Base-by-base conservation (phyloP, 1,140 invertebrate genomes). In the Drosophila kurseongensis region DNA sequence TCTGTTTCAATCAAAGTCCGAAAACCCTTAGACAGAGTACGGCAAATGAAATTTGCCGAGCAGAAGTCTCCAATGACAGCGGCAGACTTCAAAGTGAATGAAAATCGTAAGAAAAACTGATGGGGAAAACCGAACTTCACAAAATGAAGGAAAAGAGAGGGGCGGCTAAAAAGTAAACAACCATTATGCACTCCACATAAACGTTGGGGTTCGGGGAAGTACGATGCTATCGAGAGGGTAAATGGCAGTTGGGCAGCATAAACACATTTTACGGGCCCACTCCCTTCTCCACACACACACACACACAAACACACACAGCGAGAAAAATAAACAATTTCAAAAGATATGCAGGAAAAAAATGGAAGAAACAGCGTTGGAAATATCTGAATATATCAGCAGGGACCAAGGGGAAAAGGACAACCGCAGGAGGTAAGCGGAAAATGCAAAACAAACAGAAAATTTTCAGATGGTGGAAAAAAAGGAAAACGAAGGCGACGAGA, bases 241-340 rank as follows among this genome's bases (percentile, higher is more conserved):
- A 71, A 77, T 67, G 74, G 77, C 65, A 83, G 72, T 78, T 78
- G 82, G 85, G 62, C 77, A 89, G 74, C 69, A 85, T 90, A 77
- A 84, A 89, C 86, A 90, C 80, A 89, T 89, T 89, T 89, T 78
- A 90, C 74, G 68, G 61, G 42, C 58, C 47, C 76, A 74, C 68
- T 69, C 72, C 4, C 13, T 8, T 10, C 7, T 9, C 10, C 36
- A 56, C 27, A 23, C 23, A 23, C 23, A 23, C 23, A 23, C 71
- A 42, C 59, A 40, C 61, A 50, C 56, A 41, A 65, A 14, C 45
- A 45, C 73, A 65, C 72, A 82, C 45, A 75, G 65, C 60, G 57
- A 69, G 61, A 59, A 89, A 89, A 89, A 89, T 90, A 89, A 89
- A 89, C 84, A 89, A 89, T 89, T 89, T 84, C 74, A 78, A 84